These are phyloP conservation scores for Heliconius congener DNA, from an alignment of 1,140 invertebrate genomes.

Conservation along the genomic window DNA sequence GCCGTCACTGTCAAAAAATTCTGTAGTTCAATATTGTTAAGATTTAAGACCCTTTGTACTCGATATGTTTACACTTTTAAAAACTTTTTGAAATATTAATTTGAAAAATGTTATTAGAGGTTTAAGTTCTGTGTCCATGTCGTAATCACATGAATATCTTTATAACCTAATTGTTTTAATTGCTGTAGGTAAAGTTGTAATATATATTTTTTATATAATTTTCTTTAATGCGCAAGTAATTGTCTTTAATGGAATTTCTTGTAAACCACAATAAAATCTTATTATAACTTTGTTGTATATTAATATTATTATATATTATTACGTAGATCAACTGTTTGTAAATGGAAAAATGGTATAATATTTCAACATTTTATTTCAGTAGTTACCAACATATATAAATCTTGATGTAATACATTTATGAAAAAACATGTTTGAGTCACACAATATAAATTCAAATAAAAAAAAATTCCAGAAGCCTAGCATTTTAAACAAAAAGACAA, in stretches of 20 bases:
- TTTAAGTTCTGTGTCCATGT: not conserved
- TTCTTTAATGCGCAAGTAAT: not conserved
- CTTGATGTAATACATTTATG: constrained; percentile 33
- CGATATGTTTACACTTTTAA: constrained; percentile 1
- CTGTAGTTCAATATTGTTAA: constrained; percentile 13
- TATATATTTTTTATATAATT: constrained; percentile 1
- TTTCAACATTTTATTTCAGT: not conserved
- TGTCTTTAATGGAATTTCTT: not conserved
- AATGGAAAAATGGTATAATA: not conserved
- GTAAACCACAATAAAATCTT: not conserved
- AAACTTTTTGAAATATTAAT: not conserved
- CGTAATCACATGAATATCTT: not conserved
- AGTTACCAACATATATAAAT: not conserved
- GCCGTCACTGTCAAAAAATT: constrained; percentile 20
- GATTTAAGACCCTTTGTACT: constrained; percentile 8
- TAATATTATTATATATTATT: not conserved
- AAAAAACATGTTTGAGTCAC: constrained; percentile 65
- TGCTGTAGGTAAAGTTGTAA: not conserved
- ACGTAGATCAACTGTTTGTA: too few relatives aligned
- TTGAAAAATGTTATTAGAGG: not conserved
- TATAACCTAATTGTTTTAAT: constrained; percentile 8
- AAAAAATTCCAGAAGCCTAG: constrained; percentile 71
- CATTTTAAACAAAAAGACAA: constrained; percentile 64
- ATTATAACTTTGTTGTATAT: not conserved
- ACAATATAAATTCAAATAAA: constrained; percentile 58